Conservation (phyloP, 2,888 invertebrate genomes). For the Eupsilia transversa region DNA sequence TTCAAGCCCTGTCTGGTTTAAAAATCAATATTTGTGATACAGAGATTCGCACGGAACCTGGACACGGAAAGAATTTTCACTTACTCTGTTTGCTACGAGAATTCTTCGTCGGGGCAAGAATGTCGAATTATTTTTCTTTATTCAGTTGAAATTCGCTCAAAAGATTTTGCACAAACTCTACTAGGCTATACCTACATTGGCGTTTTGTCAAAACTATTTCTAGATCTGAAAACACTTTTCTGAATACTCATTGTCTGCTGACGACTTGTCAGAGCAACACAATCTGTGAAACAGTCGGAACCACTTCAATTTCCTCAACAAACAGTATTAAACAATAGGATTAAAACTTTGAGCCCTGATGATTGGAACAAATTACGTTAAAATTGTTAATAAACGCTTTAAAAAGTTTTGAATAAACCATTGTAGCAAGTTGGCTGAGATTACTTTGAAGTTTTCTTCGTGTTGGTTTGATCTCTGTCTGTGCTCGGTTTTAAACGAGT, state of each 20-base stretch:
- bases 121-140: slow-evolving; percentile 58
- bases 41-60: slow-evolving; percentile 52
- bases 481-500: slow-evolving; percentile 33
- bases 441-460: slow-evolving; percentile 47
- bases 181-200: slow-evolving; percentile 53
- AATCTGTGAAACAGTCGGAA: slow-evolving; percentile 16
- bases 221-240: slow-evolving; percentile 50
- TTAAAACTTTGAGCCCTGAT: slow-evolving; percentile 50
- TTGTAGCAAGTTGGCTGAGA: slow-evolving; percentile 41
- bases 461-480: slow-evolving; percentile 42
- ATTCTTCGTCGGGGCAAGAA: slow-evolving; percentile 45
- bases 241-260: slow-evolving; percentile 49
- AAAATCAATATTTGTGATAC: slow-evolving; percentile 62
- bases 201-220: slow-evolving; percentile 66
- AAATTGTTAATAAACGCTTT: slow-evolving; percentile 54
- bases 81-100: slow-evolving; percentile 43
- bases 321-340: slow-evolving; percentile 50
- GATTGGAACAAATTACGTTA: slow-evolving; percentile 55
- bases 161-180: slow-evolving; percentile 41
- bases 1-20: slow-evolving; percentile 62
- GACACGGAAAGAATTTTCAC: slow-evolving; percentile 54
- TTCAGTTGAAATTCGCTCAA: slow-evolving; percentile 43
- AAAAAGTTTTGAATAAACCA: slow-evolving; percentile 53
- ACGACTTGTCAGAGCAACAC: slow-evolving; percentile 34
- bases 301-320: slow-evolving; percentile 44